Evolutionary conservation across 2,888 invertebrate species (phyloP).

Genomic region (Buathra laborator): DNA sequence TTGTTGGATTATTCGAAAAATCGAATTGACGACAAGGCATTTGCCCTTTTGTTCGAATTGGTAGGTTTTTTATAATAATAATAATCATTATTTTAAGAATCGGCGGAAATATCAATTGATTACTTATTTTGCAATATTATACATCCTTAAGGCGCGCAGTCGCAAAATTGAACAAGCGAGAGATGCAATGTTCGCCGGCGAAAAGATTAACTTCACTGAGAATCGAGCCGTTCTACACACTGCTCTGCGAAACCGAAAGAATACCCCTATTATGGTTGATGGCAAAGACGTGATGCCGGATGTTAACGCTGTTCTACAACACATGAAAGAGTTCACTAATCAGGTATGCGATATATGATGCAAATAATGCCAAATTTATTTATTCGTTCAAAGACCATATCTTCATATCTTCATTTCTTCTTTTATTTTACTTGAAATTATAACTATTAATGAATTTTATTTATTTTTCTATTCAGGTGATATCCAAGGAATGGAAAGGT

Average conservation of each 20-base stretch:
- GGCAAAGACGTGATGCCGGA: slow-evolving; percentile 97
- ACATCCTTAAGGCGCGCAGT: slow-evolving; percentile 87
- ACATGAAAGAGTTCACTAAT: slow-evolving; percentile 97
- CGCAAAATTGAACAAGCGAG: slow-evolving; percentile 94
- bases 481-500: slow-evolving; percentile 83
- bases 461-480: slow-evolving; percentile 72
- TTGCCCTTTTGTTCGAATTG: slow-evolving; percentile 92
- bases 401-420: too few species aligned
- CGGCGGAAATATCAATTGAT: slow-evolving; percentile 1
- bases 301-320: slow-evolving; percentile 95
- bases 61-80: slow-evolving; percentile 87
- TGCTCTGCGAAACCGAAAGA: slow-evolving; percentile 95
- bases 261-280: slow-evolving; percentile 92
- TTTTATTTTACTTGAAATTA: not conserved
- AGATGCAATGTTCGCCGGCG: slow-evolving; percentile 96
- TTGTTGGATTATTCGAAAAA: slow-evolving; percentile 99
- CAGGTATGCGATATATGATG: slow-evolving; percentile 86
- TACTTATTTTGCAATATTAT: slow-evolving; percentile 59
- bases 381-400: too few species aligned
- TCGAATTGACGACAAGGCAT: slow-evolving; percentile 92
- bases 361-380: not conserved
- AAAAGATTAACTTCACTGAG: slow-evolving; percentile 99
- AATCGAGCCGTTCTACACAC: slow-evolving; percentile 97
- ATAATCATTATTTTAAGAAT: slow-evolving; percentile 32
- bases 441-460: slow-evolving; percentile 12